Percentiles rank a stretch among this genome's conserved stretches.
Evolutionary conservation across 2,888 invertebrate genomes (phyloP).

Genomic region (Labia minor): DNA sequence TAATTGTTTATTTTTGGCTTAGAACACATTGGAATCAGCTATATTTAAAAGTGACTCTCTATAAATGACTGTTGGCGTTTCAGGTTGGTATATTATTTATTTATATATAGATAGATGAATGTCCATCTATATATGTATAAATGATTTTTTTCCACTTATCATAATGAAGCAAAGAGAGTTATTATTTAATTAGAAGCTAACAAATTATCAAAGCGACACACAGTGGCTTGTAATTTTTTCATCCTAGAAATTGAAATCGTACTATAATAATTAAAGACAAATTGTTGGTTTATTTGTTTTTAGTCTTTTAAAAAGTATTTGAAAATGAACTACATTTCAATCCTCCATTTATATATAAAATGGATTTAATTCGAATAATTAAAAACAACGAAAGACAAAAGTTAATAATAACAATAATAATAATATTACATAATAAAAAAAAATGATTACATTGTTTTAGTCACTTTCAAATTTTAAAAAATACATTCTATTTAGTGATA

Average conservation of each 20-base stretch:
- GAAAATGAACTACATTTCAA: slow-evolving; percentile 3
- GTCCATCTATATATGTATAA: too few relatives aligned
- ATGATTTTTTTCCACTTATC: neutral
- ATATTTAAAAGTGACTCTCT: slow-evolving; percentile 13
- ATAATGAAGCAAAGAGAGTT: neutral
- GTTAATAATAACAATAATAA: too few relatives aligned
- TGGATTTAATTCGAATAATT: too few relatives aligned
- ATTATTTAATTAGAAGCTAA: neutral
- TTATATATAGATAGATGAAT: too few relatives aligned
- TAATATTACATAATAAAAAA: too few relatives aligned
- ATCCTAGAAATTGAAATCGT: neutral
- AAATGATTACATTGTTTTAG: too few relatives aligned
- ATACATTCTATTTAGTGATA: too few relatives aligned
- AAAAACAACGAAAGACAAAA: too few relatives aligned
- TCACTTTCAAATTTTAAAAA: too few relatives aligned
- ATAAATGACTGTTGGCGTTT: slow-evolving; percentile 13
- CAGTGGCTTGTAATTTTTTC: neutral
- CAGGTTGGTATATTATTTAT: neutral
- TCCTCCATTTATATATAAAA: too few relatives aligned
- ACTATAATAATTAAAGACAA: neutral
- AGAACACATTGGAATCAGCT: slow-evolving; percentile 13
- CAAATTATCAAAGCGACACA: neutral
- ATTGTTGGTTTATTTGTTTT: neutral
- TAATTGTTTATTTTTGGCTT: slow-evolving; percentile 1
- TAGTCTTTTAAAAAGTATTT: neutral